phyloP scores from a whole-genome alignment of 2,888 invertebrate genomes.

The Agrilus cyanescens region DNA sequence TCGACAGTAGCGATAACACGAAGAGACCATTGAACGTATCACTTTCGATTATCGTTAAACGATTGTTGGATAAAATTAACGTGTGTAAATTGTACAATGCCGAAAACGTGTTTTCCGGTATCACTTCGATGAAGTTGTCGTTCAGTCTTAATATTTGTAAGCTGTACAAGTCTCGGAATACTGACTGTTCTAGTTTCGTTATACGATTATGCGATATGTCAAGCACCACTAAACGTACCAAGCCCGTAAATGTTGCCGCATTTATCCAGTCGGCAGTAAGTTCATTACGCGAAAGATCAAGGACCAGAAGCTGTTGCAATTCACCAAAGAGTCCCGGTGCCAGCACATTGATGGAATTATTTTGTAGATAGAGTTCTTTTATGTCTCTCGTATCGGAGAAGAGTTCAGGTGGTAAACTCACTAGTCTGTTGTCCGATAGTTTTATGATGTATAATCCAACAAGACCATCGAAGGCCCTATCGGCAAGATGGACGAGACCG shows the following conservation, averaged over 20 bases:
- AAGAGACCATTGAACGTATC: slow-evolving; percentile 66
- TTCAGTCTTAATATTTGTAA: slow-evolving; percentile 70
- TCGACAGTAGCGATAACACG: slow-evolving; percentile 61
- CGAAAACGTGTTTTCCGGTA: slow-evolving; percentile 68
- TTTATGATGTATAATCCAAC: slow-evolving; percentile 60
- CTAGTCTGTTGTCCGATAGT: slow-evolving; percentile 69
- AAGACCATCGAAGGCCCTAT: slow-evolving; percentile 66
- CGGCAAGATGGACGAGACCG: slow-evolving; percentile 61
- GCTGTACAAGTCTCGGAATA: slow-evolving; percentile 67
- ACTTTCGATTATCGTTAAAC: slow-evolving; percentile 60
- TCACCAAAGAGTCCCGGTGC: slow-evolving; percentile 71
- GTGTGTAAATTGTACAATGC: slow-evolving; percentile 69
- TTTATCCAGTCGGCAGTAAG: slow-evolving; percentile 74
- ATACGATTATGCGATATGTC: slow-evolving; percentile 69
- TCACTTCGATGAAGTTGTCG: slow-evolving; percentile 63
- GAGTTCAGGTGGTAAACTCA: slow-evolving; percentile 68
- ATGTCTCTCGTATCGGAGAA: slow-evolving; percentile 67
- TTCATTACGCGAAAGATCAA: slow-evolving; percentile 70
- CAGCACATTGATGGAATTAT: slow-evolving; percentile 69
- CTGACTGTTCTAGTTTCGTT: slow-evolving; percentile 58
- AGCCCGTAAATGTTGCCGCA: slow-evolving; percentile 65
- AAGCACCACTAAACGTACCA: slow-evolving; percentile 63
- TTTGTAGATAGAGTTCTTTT: slow-evolving; percentile 69
- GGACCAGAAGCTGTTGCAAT: slow-evolving; percentile 58
- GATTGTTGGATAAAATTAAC: slow-evolving; percentile 69